phyloP scores from a whole-genome alignment of 2,113 vertebrate species.

The Numenius arquata region DNA sequence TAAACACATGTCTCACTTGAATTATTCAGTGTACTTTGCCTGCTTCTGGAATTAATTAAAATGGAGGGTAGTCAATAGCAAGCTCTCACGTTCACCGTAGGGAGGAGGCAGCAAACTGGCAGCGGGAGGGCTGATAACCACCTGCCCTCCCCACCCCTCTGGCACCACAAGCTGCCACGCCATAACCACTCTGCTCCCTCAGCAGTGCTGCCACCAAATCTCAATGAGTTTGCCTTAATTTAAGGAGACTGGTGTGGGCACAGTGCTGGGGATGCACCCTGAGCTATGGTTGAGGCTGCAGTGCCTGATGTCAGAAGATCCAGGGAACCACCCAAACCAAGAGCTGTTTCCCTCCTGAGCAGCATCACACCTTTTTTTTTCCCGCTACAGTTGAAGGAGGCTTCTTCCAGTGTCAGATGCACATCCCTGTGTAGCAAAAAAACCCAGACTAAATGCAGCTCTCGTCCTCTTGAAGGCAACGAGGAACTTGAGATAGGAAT shows the following conservation, averaged over 20 bases:
- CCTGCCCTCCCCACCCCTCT: neutral
- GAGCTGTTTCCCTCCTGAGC: neutral
- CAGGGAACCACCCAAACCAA: neutral
- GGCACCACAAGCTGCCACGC: neutral
- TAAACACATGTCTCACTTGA: constrained; percentile 9
- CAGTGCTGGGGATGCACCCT: neutral
- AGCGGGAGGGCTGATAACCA: neutral
- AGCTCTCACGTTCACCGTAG: neutral
- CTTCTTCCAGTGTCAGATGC: neutral
- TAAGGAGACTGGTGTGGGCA: neutral
- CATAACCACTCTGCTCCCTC: neutral
- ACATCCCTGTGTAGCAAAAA: neutral
- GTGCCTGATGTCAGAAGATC: neutral
- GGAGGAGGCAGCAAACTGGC: neutral
- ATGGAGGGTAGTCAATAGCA: neutral
- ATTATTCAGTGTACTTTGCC: constrained; percentile 28
- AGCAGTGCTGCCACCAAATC: neutral
- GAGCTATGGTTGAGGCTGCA: neutral
- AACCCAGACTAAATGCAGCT: neutral
- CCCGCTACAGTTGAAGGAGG: neutral
- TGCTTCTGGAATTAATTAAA: constrained; percentile 34
- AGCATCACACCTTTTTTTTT: neutral
- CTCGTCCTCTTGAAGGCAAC: neutral
- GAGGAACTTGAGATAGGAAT: neutral
- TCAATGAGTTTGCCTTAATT: neutral